Conservation (phyloP, 2,888 invertebrate species). For the Schizotus pectinicornis region DNA sequence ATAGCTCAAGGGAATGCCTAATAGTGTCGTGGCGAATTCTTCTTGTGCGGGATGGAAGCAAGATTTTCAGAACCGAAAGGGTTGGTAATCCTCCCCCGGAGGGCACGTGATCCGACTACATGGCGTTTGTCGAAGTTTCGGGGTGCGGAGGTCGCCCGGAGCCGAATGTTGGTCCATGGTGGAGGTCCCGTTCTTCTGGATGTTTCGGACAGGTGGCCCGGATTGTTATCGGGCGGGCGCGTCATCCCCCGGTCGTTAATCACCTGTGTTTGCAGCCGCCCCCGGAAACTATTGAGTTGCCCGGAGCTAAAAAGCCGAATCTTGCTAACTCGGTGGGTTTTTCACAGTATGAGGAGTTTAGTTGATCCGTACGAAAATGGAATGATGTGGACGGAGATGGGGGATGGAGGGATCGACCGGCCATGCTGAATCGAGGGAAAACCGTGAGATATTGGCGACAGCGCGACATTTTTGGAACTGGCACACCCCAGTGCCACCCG, state of each 20-base stretch:
- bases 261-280: constrained; percentile 40
- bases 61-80: too few species aligned
- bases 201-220: not conserved
- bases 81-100: too few species aligned
- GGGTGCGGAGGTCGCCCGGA: too few species aligned
- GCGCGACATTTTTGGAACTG: constrained; percentile 6
- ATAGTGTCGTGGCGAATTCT: too few species aligned
- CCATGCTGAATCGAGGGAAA: constrained; percentile 15
- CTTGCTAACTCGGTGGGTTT: constrained; percentile 42
- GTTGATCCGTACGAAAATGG: constrained; percentile 43
- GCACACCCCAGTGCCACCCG: not conserved
- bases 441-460: constrained; percentile 12
- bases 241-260: constrained; percentile 39
- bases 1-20: too few species aligned
- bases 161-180: too few species aligned
- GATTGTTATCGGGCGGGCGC: constrained; percentile 1
- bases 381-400: constrained; percentile 28
- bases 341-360: constrained; percentile 45
- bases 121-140: too few species aligned
- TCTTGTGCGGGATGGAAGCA: too few species aligned
- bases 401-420: constrained; percentile 4
- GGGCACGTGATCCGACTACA: too few species aligned
- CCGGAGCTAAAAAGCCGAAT: constrained; percentile 38
- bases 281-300: constrained; percentile 41
- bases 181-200: not conserved